Percentiles rank a stretch among this genome's conserved stretches.
Evolutionary conservation across 2,888 invertebrate genomes (phyloP).

Genomic region (Hemistola chrysoprasaria): DNA sequence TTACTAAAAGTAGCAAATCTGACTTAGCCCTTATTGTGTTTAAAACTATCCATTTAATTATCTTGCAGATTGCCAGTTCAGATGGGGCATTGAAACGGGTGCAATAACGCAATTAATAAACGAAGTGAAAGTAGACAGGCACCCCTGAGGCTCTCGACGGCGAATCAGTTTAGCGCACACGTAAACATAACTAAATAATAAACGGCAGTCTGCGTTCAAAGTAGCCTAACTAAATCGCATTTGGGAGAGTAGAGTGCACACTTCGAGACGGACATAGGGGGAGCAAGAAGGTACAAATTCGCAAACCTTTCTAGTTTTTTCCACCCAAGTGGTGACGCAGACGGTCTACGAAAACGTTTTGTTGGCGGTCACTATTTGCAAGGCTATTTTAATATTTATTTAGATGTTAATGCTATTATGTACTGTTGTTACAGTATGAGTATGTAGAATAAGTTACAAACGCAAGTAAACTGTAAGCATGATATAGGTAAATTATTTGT

Average conservation of each 20-base stretch:
- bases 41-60: no score
- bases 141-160: slow-evolving; percentile 34
- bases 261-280: slow-evolving; percentile 6
- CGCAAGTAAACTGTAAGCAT: no score
- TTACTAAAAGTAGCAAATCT: no score
- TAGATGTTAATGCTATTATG: slow-evolving; percentile 2
- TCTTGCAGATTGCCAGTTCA: slow-evolving; percentile 6
- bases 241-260: slow-evolving; percentile 35
- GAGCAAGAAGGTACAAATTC: slow-evolving; percentile 20
- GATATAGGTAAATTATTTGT: no score
- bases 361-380: slow-evolving; percentile 33
- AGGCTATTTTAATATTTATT: background rate
- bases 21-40: no score
- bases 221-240: slow-evolving; percentile 63
- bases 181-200: slow-evolving; percentile 50
- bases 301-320: slow-evolving; percentile 63
- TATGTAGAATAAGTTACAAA: no score
- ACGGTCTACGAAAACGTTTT: slow-evolving; percentile 65
- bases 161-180: slow-evolving; percentile 41
- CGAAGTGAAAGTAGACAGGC: slow-evolving; percentile 20
- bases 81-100: background rate
- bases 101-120: slow-evolving; percentile 20
- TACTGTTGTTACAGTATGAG: no score
- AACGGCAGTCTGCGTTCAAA: slow-evolving; percentile 45
- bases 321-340: slow-evolving; percentile 53